Base-by-base conservation (phyloP, 2,113 vertebrate genomes). In the Rhinoderma darwinii region DNA sequence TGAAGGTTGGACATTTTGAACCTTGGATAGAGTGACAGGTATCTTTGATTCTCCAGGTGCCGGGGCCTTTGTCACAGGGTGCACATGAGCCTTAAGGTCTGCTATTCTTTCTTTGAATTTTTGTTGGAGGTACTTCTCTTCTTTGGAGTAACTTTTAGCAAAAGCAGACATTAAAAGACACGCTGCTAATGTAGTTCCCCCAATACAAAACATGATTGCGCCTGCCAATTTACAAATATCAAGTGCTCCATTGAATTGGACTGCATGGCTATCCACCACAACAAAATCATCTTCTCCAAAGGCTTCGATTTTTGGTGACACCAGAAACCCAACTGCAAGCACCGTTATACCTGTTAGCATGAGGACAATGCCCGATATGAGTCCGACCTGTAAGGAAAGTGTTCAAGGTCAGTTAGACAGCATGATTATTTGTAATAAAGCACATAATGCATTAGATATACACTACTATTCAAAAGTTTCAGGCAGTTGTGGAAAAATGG, bases 71-170 rank as follows among this genome's bases (percentile, higher is more conserved):
- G 95, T 97, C 61, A 98, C 89, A 3, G 97, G 97, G 68, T 94
- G 96, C 39, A 93, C 90, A 11, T 96, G 95, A 70, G 94, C 93
- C 75, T 97, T 97, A 82, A 96, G 91, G 90, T 98, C 96, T 22
- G 95, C 96, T 77, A 98, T 93, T 88, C 96, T 96, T 90, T 99
- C 97, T 89, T 97, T 97, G 91, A 99, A 99, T 93, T 95, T 98
- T 84, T 96, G 97, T 89, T 98, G 98, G 56, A 98, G 95, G 88
- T 94, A 95, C 76, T 95, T 93, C 89, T 99, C 97, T 92, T 99
- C 96, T 94, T 97, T 98, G 93, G 96, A 96, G 91, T 97, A 96
- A 90, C 93, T 92, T 89, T 96, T 97, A 68, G 95, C 96, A 87
- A 98, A 98, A 43, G 96, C 94, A 0, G 96, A 98, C 94, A 98